Evolutionary conservation across 2,113 vertebrate species (phyloP).

Genomic region (Ascaphus truei): DNA sequence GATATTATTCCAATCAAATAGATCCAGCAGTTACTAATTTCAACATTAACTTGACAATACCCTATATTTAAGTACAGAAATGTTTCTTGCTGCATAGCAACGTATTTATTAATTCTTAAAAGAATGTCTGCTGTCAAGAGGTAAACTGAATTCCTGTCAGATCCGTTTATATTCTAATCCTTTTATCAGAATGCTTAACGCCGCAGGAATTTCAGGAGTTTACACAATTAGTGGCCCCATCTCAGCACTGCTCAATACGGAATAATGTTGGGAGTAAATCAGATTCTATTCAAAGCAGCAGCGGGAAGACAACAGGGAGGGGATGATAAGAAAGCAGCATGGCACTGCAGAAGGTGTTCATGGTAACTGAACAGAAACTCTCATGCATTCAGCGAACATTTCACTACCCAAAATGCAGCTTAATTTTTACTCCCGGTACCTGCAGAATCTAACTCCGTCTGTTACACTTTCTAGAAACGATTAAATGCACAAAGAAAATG

Average conservation of each 20-base stretch:
- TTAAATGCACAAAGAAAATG: conserved; percentile 43
- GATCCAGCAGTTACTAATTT: no score
- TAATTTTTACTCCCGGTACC: conserved; percentile 47
- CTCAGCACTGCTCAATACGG: conserved; percentile 59
- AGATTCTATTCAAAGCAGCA: conserved; percentile 71
- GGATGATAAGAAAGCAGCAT: conserved; percentile 72
- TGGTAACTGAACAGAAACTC: conserved; percentile 64
- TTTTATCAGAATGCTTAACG: conserved; percentile 76
- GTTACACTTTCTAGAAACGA: conserved; percentile 51
- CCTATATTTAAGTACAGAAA: no score
- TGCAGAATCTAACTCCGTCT: conserved; percentile 43
- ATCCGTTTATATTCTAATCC: conserved; percentile 78
- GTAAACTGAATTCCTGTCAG: conserved; percentile 40
- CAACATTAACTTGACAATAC: no score
- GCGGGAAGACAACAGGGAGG: conserved; percentile 72
- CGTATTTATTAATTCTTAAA: neutral
- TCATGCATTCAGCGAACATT: conserved; percentile 51
- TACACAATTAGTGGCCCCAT: conserved; percentile 76
- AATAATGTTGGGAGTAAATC: conserved; percentile 75
- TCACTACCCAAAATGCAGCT: conserved; percentile 51
- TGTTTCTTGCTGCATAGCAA: no score
- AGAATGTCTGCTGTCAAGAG: neutral
- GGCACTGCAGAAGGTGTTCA: conserved; percentile 73
- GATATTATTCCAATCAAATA: no score
- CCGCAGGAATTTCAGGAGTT: conserved; percentile 68